Percentiles rank a stretch among this genome's conserved stretches.
These are phyloP conservation scores for Catharus bicknelli DNA, from an alignment of 2,113 vertebrate species.

Conservation along the genomic window DNA sequence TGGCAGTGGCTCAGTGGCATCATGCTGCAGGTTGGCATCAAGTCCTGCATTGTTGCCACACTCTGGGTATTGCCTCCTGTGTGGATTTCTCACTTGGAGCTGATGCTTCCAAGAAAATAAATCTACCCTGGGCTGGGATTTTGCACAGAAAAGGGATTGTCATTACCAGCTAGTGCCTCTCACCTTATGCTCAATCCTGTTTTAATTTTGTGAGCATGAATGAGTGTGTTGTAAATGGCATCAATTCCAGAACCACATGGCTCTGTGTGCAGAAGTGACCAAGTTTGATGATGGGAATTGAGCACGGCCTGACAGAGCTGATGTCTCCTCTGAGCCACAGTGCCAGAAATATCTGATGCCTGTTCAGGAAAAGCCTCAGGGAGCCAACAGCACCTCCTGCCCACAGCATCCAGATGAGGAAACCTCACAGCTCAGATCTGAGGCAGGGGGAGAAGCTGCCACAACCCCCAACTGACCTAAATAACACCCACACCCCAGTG, in stretches of 20 bases:
- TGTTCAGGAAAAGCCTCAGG: not conserved
- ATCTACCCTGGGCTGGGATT: not conserved
- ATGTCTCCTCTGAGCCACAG: not conserved
- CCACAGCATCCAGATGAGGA: not conserved
- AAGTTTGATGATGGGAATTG: not conserved
- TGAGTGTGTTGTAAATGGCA: not conserved
- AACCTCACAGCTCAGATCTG: not conserved
- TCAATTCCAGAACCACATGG: rapidly evolving
- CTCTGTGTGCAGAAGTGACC: not conserved
- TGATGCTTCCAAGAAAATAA: not conserved
- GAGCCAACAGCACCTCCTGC: not conserved
- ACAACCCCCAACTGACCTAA: conserved; percentile 37
- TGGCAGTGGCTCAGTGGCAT: not conserved
- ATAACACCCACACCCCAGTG: not conserved
- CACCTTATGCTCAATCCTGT: not conserved
- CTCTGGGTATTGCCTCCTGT: not conserved
- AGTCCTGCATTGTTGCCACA: not conserved
- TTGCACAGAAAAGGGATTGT: not conserved
- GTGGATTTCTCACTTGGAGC: not conserved
- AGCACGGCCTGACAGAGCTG: not conserved
- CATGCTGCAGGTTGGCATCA: rapidly evolving
- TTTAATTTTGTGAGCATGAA: not conserved
- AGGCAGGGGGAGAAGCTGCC: not conserved
- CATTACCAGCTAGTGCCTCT: not conserved
- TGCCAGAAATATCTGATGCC: not conserved